Evolutionary conservation across 2,113 vertebrate species (phyloP).

Genomic region (Anarrhichthys ocellatus): DNA sequence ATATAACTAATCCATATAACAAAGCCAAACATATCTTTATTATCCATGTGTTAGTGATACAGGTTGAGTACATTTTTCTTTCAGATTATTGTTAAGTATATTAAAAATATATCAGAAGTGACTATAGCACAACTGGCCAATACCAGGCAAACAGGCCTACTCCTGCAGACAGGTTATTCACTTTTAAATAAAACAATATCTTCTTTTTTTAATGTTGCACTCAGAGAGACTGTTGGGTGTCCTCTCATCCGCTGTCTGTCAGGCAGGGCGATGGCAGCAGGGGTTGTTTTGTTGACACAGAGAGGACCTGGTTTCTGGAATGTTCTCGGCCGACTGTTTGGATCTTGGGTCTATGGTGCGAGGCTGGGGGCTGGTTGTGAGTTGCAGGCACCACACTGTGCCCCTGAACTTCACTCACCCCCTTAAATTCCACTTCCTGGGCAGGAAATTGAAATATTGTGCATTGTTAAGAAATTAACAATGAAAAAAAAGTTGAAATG

Average conservation of each 20-base stretch:
- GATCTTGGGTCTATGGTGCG: slow-evolving; percentile 86
- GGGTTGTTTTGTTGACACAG: slow-evolving; percentile 72
- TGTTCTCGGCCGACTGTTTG: slow-evolving; percentile 88
- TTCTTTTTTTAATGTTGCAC: slow-evolving; percentile 33
- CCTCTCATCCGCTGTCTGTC: slow-evolving; percentile 44
- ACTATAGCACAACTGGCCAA: background rate
- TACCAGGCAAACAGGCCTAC: background rate
- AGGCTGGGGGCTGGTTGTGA: slow-evolving; percentile 75
- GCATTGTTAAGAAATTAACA: slow-evolving; percentile 81
- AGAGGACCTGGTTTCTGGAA: slow-evolving; percentile 81
- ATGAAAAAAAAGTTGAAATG: slow-evolving; percentile 67
- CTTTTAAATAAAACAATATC: slow-evolving; percentile 21
- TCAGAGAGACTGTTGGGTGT: slow-evolving; percentile 31
- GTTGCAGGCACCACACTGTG: slow-evolving; percentile 91
- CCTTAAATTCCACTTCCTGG: slow-evolving; percentile 89
- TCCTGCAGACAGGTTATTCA: slow-evolving; percentile 18
- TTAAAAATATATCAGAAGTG: slow-evolving; percentile 1
- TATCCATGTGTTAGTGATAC: slow-evolving; percentile 58
- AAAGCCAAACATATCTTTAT: slow-evolving; percentile 69
- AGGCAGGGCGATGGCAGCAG: slow-evolving; percentile 42
- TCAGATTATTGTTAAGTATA: slow-evolving; percentile 19
- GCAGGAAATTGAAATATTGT: slow-evolving; percentile 98
- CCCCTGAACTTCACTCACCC: slow-evolving; percentile 92
- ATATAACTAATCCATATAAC: slow-evolving; percentile 77
- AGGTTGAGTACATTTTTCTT: slow-evolving; percentile 1